Evolutionary conservation across 2,888 invertebrate species (phyloP).

Genomic region (Sphaerophoria taeniata): DNA sequence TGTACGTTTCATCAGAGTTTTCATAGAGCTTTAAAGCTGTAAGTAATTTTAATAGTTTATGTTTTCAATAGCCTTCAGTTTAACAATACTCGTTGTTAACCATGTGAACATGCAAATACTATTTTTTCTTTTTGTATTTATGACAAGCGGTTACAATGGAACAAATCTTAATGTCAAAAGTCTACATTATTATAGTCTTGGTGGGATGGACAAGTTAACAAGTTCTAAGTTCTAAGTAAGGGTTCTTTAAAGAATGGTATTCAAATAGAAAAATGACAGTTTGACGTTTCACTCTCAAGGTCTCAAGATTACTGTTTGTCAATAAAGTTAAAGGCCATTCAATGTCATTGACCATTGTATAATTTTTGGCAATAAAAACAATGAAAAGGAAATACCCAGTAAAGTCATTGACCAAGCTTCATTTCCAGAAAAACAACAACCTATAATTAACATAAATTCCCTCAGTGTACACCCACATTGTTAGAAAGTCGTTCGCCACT

Average conservation of each 20-base stretch:
- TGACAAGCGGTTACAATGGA: slow-evolving; percentile 33
- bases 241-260: background rate
- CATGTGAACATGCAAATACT: slow-evolving; percentile 36
- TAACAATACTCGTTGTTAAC: slow-evolving; percentile 34
- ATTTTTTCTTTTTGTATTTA: slow-evolving; percentile 27
- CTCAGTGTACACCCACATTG: slow-evolving; percentile 12
- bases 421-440: background rate
- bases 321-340: too few species aligned
- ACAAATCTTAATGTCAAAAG: slow-evolving; percentile 26
- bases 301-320: too few species aligned
- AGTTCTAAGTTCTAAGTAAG: slow-evolving; percentile 8
- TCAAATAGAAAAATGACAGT: too few species aligned
- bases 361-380: background rate
- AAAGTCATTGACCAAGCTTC: slow-evolving; percentile 26
- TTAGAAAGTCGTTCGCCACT: slow-evolving; percentile 14
- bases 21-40: slow-evolving; percentile 21
- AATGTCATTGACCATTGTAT: slow-evolving; percentile 5
- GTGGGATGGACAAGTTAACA: slow-evolving; percentile 23
- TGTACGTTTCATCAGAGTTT: slow-evolving; percentile 35
- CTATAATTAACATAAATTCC: slow-evolving; percentile 50
- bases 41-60: slow-evolving; percentile 15
- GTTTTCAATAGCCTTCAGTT: slow-evolving; percentile 60
- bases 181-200: slow-evolving; percentile 43
- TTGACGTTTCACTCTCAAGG: too few species aligned
- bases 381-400: slow-evolving; percentile 4